Conservation (phyloP, 2,888 invertebrate species). For the Drosophila barbarae region DNA sequence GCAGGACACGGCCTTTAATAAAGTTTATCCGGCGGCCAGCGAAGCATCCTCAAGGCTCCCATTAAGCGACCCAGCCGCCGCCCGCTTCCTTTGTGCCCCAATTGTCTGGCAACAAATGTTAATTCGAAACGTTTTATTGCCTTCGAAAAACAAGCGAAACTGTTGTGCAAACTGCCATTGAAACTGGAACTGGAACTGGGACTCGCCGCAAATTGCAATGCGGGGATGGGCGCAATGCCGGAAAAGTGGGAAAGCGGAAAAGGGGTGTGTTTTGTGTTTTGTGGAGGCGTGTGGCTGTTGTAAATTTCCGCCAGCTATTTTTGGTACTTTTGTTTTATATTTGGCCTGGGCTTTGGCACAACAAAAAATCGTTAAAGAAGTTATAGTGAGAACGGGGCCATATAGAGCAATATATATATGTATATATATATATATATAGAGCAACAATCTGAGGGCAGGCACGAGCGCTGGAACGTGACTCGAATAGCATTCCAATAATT, state of each 20-base stretch:
- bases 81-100: slow-evolving; percentile 13
- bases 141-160: slow-evolving; percentile 31
- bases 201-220: slow-evolving; percentile 32
- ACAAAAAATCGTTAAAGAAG: slow-evolving; percentile 39
- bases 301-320: slow-evolving; percentile 38
- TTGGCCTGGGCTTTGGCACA: slow-evolving; percentile 21
- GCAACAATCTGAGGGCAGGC: slow-evolving; percentile 28
- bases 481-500: slow-evolving; percentile 66
- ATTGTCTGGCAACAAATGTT: slow-evolving; percentile 42
- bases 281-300: slow-evolving; percentile 34
- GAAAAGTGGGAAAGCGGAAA: not conserved
- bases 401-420: not conserved
- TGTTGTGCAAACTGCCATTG: slow-evolving; percentile 12
- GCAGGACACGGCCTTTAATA: slow-evolving; percentile 15
- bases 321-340: slow-evolving; percentile 39
- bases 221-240: not conserved
- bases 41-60: slow-evolving; percentile 38
- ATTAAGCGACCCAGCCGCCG: slow-evolving; percentile 5
- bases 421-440: slow-evolving; percentile 1
- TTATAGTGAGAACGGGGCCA: slow-evolving; percentile 21
- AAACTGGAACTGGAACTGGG: slow-evolving; percentile 11
- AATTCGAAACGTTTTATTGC: slow-evolving; percentile 50
- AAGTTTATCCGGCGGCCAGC: slow-evolving; percentile 18
- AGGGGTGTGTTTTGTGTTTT: slow-evolving; percentile 14
- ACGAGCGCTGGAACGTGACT: slow-evolving; percentile 66